phyloP scores from a whole-genome alignment of 1,140 invertebrate species.

The Oppia nitens region DNA sequence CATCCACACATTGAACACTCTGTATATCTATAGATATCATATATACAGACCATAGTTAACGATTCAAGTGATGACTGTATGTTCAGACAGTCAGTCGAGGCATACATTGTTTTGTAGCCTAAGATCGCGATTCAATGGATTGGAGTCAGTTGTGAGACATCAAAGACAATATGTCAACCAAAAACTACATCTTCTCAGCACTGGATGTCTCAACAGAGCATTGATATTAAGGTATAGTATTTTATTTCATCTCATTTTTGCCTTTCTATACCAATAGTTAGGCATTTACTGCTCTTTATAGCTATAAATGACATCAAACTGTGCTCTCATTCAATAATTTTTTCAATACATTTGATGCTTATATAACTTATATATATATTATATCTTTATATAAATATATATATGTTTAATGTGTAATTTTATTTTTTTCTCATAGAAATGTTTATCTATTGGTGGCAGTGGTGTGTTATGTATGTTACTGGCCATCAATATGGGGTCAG shows the following conservation, averaged over 20 bases:
- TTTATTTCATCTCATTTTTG: no score
- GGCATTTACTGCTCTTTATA: neutral
- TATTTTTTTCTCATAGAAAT: neutral
- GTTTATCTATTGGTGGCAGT: constrained; percentile 5
- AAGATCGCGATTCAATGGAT: neutral
- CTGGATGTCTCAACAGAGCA: neutral
- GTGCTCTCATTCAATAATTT: no score
- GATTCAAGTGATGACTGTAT: neutral
- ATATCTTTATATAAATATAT: no score
- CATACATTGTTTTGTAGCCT: neutral
- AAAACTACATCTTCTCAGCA: neutral
- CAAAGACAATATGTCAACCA: neutral
- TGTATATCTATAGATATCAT: neutral
- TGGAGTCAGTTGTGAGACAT: neutral
- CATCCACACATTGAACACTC: neutral
- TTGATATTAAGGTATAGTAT: neutral
- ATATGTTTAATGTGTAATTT: neutral
- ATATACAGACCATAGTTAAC: neutral
- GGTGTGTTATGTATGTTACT: constrained; percentile 34
- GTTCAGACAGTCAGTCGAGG: neutral
- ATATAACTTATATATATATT: no score
- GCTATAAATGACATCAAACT: neutral
- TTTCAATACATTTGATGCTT: no score
- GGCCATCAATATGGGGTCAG: constrained; percentile 69
- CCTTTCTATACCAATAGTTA: neutral